These are phyloP conservation scores for Mesorhabditis sp. DNA, from an alignment of 2,888 invertebrate genomes.

Conservation along the genomic window DNA sequence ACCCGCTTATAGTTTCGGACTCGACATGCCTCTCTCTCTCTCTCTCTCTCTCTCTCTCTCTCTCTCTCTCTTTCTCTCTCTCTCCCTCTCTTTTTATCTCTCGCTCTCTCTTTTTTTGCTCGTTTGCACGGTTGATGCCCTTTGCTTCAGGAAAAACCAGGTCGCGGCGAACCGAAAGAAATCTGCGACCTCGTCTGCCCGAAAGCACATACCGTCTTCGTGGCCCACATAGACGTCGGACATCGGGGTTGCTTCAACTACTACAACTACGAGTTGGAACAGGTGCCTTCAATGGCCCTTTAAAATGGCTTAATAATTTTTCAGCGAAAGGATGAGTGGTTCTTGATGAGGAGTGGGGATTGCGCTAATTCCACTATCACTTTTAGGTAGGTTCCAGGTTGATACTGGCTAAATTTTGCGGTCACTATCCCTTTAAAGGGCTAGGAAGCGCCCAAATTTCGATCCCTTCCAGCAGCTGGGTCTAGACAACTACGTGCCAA, in stretches of 20 bases:
- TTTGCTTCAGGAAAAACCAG: not conserved
- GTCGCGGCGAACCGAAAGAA: conserved; percentile 46
- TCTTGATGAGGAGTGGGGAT: conserved; percentile 52
- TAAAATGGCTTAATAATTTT: conserved; percentile 7
- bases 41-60: too few species aligned
- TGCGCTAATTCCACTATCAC: conserved; percentile 53
- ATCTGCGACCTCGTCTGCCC: conserved; percentile 56
- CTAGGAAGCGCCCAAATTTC: too few species aligned
- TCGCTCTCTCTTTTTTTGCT: too few species aligned
- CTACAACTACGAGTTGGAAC: conserved; percentile 54
- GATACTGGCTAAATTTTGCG: too few species aligned
- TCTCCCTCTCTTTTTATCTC: too few species aligned
- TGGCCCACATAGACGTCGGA: conserved; percentile 44
- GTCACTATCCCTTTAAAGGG: too few species aligned
- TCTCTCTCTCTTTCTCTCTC: too few species aligned
- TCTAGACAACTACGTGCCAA: too few species aligned
- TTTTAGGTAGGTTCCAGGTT: not conserved
- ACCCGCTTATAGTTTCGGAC: too few species aligned
- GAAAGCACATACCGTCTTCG: conserved; percentile 53
- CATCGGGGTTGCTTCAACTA: conserved; percentile 56
- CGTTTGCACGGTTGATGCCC: too few species aligned
- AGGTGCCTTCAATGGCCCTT: conserved; percentile 15
- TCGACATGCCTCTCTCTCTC: too few species aligned
- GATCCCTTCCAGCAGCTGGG: too few species aligned
- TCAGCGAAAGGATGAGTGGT: conserved; percentile 34